Evolutionary conservation across 23 tunicate genomes (phyloP).

Genomic region (Ciona savignyi): DNA sequence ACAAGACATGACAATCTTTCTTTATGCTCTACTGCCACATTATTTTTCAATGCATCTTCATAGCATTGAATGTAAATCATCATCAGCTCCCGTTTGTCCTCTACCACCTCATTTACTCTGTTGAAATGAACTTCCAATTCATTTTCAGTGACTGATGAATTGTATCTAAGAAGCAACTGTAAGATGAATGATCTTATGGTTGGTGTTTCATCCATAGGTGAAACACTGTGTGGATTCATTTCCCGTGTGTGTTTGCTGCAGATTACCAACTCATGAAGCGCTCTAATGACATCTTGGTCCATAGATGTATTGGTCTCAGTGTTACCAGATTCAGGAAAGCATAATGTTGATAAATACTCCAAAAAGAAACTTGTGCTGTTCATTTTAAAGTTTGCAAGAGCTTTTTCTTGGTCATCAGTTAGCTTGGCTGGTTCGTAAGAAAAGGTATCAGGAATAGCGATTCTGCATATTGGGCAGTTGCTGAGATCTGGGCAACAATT

Average conservation of each 20-base stretch:
- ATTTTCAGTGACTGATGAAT: constrained; percentile 8
- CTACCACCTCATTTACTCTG: neutral
- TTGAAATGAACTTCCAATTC: constrained; percentile 20
- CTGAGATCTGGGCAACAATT: constrained; percentile 12
- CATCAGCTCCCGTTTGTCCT: constrained; percentile 14
- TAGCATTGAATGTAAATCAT: constrained; percentile 25
- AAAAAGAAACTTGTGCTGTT: constrained; percentile 56
- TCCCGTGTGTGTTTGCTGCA: constrained; percentile 19
- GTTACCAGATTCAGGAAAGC: constrained; percentile 5
- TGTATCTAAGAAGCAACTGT: constrained; percentile 34
- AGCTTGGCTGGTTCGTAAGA: constrained; percentile 1
- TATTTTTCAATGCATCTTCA: constrained; percentile 13
- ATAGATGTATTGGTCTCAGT: neutral
- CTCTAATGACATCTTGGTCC: constrained; percentile 7
- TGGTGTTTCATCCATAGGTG: constrained; percentile 13
- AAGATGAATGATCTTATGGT: constrained; percentile 41
- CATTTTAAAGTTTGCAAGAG: constrained; percentile 13
- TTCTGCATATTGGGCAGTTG: constrained; percentile 42
- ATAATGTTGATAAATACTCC: constrained; percentile 43
- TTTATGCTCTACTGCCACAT: neutral
- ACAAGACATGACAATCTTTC: neutral
- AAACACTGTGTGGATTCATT: constrained; percentile 1
- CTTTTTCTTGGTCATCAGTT: constrained; percentile 10
- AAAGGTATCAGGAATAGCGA: neutral
- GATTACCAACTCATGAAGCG: constrained; percentile 26